A percentile compares a stretch with the other conserved stretches of the same genome.
phyloP scores from a whole-genome alignment of 1,140 invertebrate species.

The Amphibalanus amphitrite region DNA sequence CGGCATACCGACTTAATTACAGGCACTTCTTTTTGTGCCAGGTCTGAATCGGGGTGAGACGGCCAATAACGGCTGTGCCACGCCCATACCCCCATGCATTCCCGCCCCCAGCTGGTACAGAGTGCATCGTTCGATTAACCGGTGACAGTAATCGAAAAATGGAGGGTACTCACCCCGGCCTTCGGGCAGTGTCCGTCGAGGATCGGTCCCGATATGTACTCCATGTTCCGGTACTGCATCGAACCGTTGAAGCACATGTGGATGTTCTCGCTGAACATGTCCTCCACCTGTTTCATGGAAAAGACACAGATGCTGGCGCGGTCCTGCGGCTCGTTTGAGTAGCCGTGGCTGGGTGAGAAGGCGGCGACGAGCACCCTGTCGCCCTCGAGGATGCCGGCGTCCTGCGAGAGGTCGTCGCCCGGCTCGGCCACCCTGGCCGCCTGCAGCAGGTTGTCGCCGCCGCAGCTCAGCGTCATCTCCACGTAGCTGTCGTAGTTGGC shows the following conservation, averaged over 20 bases:
- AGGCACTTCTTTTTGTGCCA: no score
- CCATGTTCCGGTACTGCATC: slow-evolving; percentile 75
- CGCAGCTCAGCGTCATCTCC: slow-evolving; percentile 35
- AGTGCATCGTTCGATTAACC: no score
- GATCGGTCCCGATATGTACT: slow-evolving; percentile 79
- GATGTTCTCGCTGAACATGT: slow-evolving; percentile 87
- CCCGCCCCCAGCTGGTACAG: no score
- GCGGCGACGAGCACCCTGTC: slow-evolving; percentile 61
- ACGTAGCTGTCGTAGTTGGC: slow-evolving; percentile 82
- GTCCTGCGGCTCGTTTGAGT: slow-evolving; percentile 30
- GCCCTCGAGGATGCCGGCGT: slow-evolving; percentile 51
- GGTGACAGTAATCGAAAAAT: no score
- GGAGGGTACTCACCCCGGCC: background rate
- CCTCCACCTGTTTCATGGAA: slow-evolving; percentile 63
- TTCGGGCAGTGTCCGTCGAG: slow-evolving; percentile 69
- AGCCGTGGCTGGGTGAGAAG: slow-evolving; percentile 66
- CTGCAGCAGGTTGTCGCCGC: slow-evolving; percentile 65
- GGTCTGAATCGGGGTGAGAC: no score
- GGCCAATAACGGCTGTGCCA: no score
- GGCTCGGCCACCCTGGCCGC: slow-evolving; percentile 65
- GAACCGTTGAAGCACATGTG: slow-evolving; percentile 86
- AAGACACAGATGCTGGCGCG: slow-evolving; percentile 59
- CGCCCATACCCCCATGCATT: no score
- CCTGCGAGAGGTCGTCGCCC: slow-evolving; percentile 45
- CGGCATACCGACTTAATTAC: no score